phyloP scores from a whole-genome alignment of 2,888 invertebrate genomes.

The Lamellibrachia columna region DNA sequence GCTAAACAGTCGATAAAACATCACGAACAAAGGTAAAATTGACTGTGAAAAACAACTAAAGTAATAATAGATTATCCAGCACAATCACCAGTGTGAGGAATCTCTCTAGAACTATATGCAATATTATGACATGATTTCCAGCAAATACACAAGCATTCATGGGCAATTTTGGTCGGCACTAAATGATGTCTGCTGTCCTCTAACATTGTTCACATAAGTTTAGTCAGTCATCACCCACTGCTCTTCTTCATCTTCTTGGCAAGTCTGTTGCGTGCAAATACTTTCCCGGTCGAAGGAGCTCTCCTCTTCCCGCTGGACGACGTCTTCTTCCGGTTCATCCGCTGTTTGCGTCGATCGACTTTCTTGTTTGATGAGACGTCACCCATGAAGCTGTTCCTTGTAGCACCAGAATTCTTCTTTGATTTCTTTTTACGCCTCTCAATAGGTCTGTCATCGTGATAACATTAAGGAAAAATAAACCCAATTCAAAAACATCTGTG shows the following conservation, averaged over 20 bases:
- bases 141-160: too few relatives aligned
- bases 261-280: background rate
- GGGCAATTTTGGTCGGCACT: too few relatives aligned
- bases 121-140: too few relatives aligned
- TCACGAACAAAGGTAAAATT: too few relatives aligned
- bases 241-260: background rate
- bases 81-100: too few relatives aligned
- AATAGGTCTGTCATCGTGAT: background rate
- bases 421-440: background rate
- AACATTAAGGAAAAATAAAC: background rate
- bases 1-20: too few relatives aligned
- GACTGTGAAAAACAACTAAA: too few relatives aligned
- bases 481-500: background rate
- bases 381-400: slow-evolving; percentile 11
- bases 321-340: background rate
- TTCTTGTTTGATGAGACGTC: background rate
- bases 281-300: background rate
- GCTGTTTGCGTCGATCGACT: background rate
- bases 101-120: too few relatives aligned
- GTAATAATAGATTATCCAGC: too few relatives aligned
- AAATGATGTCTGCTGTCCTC: too few relatives aligned
- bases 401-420: background rate
- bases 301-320: background rate
- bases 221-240: background rate
- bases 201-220: too few relatives aligned